Conservation (phyloP, 2,888 invertebrate genomes). For the Auanema freiburgensis region DNA sequence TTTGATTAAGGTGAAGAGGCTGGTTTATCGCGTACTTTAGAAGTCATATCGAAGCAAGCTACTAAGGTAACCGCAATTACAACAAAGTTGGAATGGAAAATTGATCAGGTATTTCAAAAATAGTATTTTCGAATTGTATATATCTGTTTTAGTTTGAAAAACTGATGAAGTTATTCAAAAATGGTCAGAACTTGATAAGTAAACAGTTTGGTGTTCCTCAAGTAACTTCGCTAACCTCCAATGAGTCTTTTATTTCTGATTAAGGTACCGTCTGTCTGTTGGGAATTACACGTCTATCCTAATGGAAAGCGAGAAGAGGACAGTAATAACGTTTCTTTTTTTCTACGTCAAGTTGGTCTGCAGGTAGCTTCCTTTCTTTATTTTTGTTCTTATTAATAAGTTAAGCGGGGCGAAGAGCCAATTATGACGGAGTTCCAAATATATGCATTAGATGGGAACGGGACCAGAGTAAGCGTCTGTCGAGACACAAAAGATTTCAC, state of each 20-base stretch:
- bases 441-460: slow-evolving; percentile 48
- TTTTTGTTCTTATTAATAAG: slow-evolving; percentile 4
- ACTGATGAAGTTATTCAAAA: slow-evolving; percentile 59
- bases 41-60: slow-evolving; percentile 52
- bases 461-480: slow-evolving; percentile 55
- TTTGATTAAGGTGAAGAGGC: slow-evolving; percentile 20
- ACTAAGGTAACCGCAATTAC: slow-evolving; percentile 56
- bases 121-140: too few species aligned
- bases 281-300: slow-evolving; percentile 63
- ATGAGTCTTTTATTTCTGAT: too few species aligned
- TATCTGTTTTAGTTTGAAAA: slow-evolving; percentile 55
- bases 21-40: slow-evolving; percentile 35
- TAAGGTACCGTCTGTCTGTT: slow-evolving; percentile 53
- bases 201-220: slow-evolving; percentile 54
- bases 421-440: slow-evolving; percentile 64
- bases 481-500: slow-evolving; percentile 62
- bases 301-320: slow-evolving; percentile 63
- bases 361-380: slow-evolving; percentile 23
- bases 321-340: slow-evolving; percentile 57
- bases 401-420: slow-evolving; percentile 57
- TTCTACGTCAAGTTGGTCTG: slow-evolving; percentile 57
- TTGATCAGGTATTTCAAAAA: slow-evolving; percentile 46
- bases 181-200: slow-evolving; percentile 55
- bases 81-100: slow-evolving; percentile 60
- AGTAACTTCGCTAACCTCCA: neutral